Evolutionary conservation across 2,113 vertebrate genomes (phyloP), one percentile per base, ranked within the genome.

Genomic region (Dasyurus viverrinus): DNA sequence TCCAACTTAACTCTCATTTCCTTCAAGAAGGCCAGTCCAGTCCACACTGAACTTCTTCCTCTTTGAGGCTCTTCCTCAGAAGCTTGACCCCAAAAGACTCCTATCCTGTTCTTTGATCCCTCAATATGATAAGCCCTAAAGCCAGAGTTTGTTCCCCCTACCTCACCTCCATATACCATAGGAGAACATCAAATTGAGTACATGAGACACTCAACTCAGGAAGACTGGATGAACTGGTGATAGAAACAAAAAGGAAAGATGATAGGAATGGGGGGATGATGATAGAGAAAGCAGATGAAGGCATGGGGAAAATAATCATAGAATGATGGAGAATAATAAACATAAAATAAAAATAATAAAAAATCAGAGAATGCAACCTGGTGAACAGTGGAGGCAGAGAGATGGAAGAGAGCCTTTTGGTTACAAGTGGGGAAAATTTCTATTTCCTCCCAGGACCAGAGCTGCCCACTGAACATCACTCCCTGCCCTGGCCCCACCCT

Each of bases 401-500:
- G 46, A 89, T 93, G 93, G 26, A 2, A 16, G 3, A 2, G 30
- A 68, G 30, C 11, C 60, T 68, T 68, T 30, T 68, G 30, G 12
- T 68, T 68, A 36, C 2, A 68, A 68, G 30, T 68, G 60, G 12
- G 60, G 60, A 68, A 36, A 68, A 7, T 68, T 36, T n/a, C 60
- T 68, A 36, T 68, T 68, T 48, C 25, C 89, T 89, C 89, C 19
- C 19, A 89, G 42, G 42, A 46, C 89, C 60, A 46, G 42, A 89
- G 23, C 46, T 89, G 46, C 42, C 46, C 89, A 48, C 89, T 27
- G 46, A 48, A 89, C 89, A 89, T 48, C 89, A 89, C 42, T 89
- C 48, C 89, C 46, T 46, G 89, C 42, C 89, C 89, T 25, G n/a
- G 57, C 57, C 57, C 57, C 57, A 60, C 57, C 42, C 96, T 92